Conservation (phyloP, 2,888 invertebrate genomes). For the Pristionchus maxplancki region DNA sequence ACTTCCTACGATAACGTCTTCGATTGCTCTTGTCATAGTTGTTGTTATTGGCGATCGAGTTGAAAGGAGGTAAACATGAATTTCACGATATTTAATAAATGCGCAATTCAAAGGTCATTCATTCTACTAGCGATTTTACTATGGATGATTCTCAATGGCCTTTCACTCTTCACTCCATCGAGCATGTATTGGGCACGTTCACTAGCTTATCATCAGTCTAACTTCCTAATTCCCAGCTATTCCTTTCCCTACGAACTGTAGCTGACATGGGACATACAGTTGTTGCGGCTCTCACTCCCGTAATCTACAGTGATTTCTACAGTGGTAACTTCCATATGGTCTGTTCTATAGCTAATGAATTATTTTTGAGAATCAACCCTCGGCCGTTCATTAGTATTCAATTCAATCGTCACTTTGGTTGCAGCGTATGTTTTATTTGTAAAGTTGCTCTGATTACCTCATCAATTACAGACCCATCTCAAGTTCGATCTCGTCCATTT, state of each 20-base stretch:
- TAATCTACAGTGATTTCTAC: slow-evolving; percentile 34
- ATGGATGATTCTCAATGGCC: slow-evolving; percentile 3
- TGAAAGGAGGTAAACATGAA: slow-evolving; percentile 17
- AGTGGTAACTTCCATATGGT: too few species aligned
- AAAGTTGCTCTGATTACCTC: background rate
- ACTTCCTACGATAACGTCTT: background rate
- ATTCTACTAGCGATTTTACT: background rate
- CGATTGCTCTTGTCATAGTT: slow-evolving; percentile 15
- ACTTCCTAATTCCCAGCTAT: background rate
- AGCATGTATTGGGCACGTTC: slow-evolving; percentile 20
- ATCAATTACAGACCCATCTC: background rate
- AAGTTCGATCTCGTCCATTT: background rate
- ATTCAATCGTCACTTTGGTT: background rate
- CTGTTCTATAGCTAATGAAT: too few species aligned
- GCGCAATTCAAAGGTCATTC: too few species aligned
- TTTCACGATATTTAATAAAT: too few species aligned
- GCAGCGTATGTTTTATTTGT: background rate
- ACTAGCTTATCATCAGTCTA: too few species aligned
- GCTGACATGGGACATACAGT: slow-evolving; percentile 20
- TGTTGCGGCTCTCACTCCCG: background rate
- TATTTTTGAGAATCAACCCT: background rate
- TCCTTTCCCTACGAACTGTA: background rate
- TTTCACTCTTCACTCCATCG: background rate
- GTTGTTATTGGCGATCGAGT: slow-evolving; percentile 40
- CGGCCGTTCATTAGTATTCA: background rate